These are phyloP conservation scores for Halocaridina rubra DNA, from an alignment of 2,888 invertebrate genomes.

Conservation along the genomic window DNA sequence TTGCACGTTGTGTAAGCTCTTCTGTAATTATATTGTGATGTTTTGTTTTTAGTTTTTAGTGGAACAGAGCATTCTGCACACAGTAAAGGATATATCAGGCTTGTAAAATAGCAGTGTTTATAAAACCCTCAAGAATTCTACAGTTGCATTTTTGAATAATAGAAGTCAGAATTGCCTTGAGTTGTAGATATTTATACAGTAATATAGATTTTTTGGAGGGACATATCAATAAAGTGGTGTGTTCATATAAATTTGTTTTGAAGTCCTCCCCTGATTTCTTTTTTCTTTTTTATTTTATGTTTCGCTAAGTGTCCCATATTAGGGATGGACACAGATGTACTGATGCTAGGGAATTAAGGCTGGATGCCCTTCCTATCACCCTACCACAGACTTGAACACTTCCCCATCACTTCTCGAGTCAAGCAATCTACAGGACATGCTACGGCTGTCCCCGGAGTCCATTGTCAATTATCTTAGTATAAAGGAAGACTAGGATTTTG, in stretches of 20 bases:
- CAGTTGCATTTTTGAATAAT: neutral
- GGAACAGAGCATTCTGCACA: neutral
- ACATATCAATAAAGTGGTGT: constrained; percentile 13
- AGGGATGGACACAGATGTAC: neutral
- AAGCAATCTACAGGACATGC: too few relatives aligned
- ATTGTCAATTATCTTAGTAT: too few relatives aligned
- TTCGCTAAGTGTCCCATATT: neutral
- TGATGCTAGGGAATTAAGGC: neutral
- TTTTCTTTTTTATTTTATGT: neutral
- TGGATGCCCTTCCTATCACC: neutral
- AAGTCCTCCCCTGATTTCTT: neutral
- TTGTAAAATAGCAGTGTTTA: neutral
- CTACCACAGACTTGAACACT: neutral
- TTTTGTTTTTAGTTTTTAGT: neutral
- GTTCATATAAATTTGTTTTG: too few relatives aligned
- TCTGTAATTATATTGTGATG: neutral
- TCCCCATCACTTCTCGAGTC: neutral
- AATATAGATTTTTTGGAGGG: constrained; percentile 1
- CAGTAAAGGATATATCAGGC: neutral
- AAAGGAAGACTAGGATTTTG: too few relatives aligned
- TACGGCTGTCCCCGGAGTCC: too few relatives aligned
- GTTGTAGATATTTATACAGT: neutral
- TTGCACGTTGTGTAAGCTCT: neutral
- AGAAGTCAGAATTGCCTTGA: neutral
- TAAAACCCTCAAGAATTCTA: neutral